phyloP scores from a whole-genome alignment of 2,113 vertebrate species.

The Meleagris gallopavo region DNA sequence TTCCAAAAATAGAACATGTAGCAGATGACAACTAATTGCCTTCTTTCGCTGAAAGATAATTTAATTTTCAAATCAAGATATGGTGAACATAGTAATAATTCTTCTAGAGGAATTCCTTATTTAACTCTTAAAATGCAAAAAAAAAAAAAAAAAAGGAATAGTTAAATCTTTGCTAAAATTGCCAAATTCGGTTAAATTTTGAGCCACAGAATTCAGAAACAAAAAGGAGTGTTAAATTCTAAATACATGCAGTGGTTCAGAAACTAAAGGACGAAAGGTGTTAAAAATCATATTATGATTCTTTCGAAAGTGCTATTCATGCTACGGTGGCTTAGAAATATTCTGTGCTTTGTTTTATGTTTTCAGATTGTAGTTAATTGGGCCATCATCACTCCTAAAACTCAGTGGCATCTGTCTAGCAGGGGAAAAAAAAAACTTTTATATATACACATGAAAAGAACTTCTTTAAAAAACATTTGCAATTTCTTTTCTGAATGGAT shows the following conservation, averaged over 20 bases:
- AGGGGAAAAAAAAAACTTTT: neutral
- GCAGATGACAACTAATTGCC: neutral
- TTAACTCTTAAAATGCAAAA: neutral
- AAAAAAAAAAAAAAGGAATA: neutral
- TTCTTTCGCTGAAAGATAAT: neutral
- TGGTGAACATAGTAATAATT: neutral
- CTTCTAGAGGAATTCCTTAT: neutral
- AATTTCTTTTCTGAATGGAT: neutral
- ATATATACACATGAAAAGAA: rapidly evolving
- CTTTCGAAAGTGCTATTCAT: neutral
- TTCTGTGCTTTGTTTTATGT: neutral
- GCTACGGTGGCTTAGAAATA: neutral
- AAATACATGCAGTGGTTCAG: neutral
- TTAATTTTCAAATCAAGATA: neutral
- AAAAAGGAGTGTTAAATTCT: neutral
- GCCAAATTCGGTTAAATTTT: neutral
- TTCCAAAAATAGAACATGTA: neutral
- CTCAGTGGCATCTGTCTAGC: rapidly evolving
- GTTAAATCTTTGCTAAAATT: neutral
- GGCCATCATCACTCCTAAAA: neutral
- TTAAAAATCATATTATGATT: neutral
- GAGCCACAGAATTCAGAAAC: neutral
- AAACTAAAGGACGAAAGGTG: neutral
- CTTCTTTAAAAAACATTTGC: neutral
- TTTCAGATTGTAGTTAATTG: neutral